A percentile compares a stretch with the other conserved stretches of the same genome.
Conservation (phyloP, 2,113 vertebrate species). For the Microtus oregoni region DNA sequence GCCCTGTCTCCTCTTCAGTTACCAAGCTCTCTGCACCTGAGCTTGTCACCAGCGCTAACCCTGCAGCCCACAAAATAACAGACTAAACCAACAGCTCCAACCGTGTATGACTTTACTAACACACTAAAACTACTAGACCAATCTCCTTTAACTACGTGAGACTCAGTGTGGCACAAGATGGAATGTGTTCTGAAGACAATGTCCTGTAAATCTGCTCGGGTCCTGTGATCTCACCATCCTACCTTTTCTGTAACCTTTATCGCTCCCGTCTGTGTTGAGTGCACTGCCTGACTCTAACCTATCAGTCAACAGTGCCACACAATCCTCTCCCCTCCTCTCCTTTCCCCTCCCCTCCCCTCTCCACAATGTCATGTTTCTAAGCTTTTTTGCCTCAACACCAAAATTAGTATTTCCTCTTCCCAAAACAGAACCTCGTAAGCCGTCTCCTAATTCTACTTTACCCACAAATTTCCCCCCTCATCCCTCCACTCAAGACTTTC, state of each 20-base stretch:
- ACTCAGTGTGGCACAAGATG: slow-evolving; percentile 10
- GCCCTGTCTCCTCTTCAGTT: not conserved
- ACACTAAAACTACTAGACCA: not conserved
- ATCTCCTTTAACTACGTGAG: not conserved
- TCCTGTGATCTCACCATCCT: too few relatives aligned
- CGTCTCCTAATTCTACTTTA: not conserved
- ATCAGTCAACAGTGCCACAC: not conserved
- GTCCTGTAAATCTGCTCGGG: not conserved
- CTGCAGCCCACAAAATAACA: not conserved
- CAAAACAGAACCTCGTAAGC: not conserved
- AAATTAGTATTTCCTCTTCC: slow-evolving; percentile 20
- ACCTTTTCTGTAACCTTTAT: too few relatives aligned
- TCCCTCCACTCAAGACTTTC: not conserved
- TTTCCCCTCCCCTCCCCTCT: not conserved
- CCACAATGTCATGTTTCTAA: not conserved
- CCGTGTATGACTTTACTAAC: not conserved
- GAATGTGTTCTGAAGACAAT: not conserved
- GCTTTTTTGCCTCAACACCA: not conserved
- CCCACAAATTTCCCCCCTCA: not conserved
- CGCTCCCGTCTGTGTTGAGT: not conserved
- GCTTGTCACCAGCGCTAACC: not conserved
- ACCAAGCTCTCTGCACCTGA: not conserved
- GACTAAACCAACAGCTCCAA: not conserved
- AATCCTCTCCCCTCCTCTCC: not conserved
- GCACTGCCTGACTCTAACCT: too few relatives aligned